phyloP scores from a whole-genome alignment of 2,888 invertebrate species.

The Bellardia bayeri region DNA sequence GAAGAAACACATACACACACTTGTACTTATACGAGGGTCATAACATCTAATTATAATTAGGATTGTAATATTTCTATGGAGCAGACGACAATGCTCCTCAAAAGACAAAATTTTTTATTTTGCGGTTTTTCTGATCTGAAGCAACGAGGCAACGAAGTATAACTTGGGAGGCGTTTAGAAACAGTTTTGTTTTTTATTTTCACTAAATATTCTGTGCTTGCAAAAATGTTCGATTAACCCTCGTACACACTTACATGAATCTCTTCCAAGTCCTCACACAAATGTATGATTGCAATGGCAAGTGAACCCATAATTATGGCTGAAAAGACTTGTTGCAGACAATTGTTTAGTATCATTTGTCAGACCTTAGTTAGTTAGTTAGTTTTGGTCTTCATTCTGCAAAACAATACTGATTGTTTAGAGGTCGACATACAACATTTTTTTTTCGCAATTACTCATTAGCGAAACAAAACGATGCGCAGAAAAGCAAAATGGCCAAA shows the following conservation, averaged over 20 bases:
- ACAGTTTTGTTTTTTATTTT: too few species aligned
- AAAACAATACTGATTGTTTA: conserved; percentile 52
- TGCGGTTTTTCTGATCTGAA: too few species aligned
- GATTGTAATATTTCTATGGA: too few species aligned
- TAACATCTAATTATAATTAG: not conserved
- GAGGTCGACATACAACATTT: conserved; percentile 63
- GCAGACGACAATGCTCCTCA: too few species aligned
- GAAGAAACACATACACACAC: not conserved
- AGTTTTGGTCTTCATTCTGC: conserved; percentile 29
- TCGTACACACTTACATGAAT: conserved; percentile 35
- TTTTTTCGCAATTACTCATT: conserved; percentile 68
- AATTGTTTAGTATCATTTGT: conserved; percentile 67
- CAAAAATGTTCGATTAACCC: not conserved
- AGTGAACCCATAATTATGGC: conserved; percentile 72
- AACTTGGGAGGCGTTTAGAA: too few species aligned
- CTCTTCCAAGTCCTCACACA: conserved; percentile 5
- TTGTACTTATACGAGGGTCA: conserved; percentile 16
- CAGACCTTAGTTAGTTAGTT: conserved; percentile 56
- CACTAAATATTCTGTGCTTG: too few species aligned
- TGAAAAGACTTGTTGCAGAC: conserved; percentile 65
- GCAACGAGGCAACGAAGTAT: too few species aligned
- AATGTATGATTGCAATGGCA: conserved; percentile 46
- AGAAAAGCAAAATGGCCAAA: conserved; percentile 37
- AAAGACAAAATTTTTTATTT: too few species aligned
- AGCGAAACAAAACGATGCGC: conserved; percentile 53